Conservation (phyloP, 2,113 vertebrate genomes). For the Theristicus caerulescens region DNA sequence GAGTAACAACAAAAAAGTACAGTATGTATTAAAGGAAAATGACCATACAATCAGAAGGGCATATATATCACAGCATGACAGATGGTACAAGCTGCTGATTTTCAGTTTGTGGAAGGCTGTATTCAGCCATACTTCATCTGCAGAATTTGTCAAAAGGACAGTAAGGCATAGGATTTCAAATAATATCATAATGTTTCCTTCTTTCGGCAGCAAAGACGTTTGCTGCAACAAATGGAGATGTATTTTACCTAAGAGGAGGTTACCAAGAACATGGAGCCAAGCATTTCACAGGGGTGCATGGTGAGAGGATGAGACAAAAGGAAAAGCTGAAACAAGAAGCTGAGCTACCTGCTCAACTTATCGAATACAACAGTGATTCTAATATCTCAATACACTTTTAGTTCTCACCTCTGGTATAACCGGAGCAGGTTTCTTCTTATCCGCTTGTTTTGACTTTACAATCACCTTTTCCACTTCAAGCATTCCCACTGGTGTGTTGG, state of each 20-base stretch:
- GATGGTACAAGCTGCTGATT: neutral
- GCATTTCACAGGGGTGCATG: neutral
- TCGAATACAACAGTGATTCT: neutral
- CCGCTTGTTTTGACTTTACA: slow-evolving; percentile 87
- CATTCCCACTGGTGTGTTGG: slow-evolving; percentile 89
- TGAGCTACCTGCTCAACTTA: neutral
- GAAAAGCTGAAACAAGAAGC: neutral
- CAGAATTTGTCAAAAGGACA: neutral
- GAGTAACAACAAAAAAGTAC: neutral
- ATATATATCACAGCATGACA: neutral
- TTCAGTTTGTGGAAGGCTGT: neutral
- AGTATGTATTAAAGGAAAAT: neutral
- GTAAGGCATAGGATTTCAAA: neutral
- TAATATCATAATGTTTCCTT: neutral
- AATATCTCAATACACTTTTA: neutral
- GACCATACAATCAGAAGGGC: neutral
- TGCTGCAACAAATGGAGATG: neutral
- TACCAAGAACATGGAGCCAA: neutral
- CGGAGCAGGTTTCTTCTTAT: slow-evolving; percentile 86
- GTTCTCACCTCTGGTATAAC: slow-evolving; percentile 90
- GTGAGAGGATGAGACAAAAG: neutral
- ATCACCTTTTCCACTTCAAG: slow-evolving; percentile 91
- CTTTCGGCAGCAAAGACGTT: neutral
- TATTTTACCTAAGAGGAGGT: neutral
- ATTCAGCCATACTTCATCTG: neutral